Conservation (phyloP, 1,140 invertebrate genomes). For the Neotoxoptera formosana region DNA sequence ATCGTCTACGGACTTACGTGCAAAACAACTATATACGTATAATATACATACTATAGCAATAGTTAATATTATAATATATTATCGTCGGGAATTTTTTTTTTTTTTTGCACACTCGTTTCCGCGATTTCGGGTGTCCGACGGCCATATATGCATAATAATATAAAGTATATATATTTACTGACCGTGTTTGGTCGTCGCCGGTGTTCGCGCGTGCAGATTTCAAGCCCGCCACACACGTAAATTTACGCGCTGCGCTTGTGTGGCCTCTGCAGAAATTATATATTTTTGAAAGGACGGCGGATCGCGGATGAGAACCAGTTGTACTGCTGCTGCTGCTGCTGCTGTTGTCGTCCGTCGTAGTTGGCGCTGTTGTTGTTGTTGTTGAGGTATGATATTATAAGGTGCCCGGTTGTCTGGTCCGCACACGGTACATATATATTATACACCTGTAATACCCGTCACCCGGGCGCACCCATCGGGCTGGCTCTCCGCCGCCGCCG, state of each 20-base stretch:
- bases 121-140: not conserved
- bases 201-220: not conserved
- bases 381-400: not conserved
- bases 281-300: slow-evolving; percentile 6
- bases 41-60: not conserved
- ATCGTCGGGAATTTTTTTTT: not conserved
- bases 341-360: not conserved
- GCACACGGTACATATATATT: not conserved
- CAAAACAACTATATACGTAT: too few species aligned
- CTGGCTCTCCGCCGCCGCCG: not conserved
- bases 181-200: not conserved
- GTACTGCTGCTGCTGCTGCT: not conserved
- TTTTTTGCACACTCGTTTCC: not conserved
- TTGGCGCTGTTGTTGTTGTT: not conserved
- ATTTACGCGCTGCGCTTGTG: slow-evolving; percentile 7
- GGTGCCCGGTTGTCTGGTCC: slow-evolving; percentile 36
- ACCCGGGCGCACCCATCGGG: slow-evolving; percentile 6
- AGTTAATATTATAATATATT: not conserved
- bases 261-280: not conserved
- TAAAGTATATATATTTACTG: not conserved
- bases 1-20: too few species aligned
- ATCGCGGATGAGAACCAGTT: slow-evolving; percentile 12
- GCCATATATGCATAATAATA: not conserved
- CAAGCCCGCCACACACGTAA: not conserved
- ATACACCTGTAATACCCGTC: not conserved